Percentiles rank a stretch among this genome's conserved stretches.
These are phyloP conservation scores for Lithophane ornitopus DNA, from an alignment of 2,888 invertebrate species.

Conservation along the genomic window DNA sequence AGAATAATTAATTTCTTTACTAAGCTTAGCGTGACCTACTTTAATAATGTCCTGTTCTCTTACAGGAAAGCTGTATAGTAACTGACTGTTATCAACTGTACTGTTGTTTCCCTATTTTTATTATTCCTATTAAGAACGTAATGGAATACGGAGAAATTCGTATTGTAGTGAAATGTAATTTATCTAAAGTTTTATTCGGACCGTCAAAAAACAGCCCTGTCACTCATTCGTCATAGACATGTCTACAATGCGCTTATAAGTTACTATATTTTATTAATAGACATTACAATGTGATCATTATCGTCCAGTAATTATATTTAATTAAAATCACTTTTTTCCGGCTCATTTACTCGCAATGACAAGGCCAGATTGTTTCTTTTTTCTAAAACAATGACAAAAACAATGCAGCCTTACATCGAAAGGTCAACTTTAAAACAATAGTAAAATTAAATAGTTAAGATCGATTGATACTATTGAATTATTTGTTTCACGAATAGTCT, in stretches of 20 bases:
- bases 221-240: neutral
- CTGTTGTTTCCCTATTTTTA: conserved; percentile 13
- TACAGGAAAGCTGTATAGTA: conserved; percentile 51
- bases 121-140: neutral
- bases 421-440: conserved; percentile 80
- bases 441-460: conserved; percentile 78
- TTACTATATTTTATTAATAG: conserved; percentile 9
- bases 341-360: conserved; percentile 58
- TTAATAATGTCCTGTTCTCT: conserved; percentile 45
- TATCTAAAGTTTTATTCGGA: neutral
- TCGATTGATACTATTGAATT: conserved; percentile 78
- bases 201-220: too few species aligned
- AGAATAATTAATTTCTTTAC: conserved; percentile 15
- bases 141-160: neutral
- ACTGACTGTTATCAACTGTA: conserved; percentile 2
- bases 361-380: conserved; percentile 63
- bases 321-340: conserved; percentile 61
- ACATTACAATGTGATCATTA: conserved; percentile 30
- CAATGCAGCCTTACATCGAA: conserved; percentile 72
- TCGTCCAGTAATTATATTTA: conserved; percentile 36
- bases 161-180: neutral
- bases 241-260: neutral
- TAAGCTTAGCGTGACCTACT: conserved; percentile 35
- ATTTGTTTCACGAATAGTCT: conserved; percentile 78
- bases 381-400: conserved; percentile 70